These are phyloP conservation scores for Hyperoplus immaculatus DNA, from an alignment of 2,797 vertebrate genomes.

Conservation along the genomic window DNA sequence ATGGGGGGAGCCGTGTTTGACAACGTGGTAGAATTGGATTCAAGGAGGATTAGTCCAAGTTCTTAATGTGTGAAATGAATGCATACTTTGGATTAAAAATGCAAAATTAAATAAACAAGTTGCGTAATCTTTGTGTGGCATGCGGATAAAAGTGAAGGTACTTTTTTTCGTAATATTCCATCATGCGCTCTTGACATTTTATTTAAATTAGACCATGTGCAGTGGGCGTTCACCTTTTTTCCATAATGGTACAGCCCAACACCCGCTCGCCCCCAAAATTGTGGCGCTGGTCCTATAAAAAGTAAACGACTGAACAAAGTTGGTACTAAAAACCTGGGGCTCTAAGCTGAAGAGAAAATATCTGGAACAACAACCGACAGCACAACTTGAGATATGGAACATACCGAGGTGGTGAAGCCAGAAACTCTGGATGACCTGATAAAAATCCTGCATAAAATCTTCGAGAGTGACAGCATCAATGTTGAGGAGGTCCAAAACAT, in stretches of 20 bases:
- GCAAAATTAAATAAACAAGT: not conserved
- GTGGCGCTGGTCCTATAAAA: conserved; percentile 70
- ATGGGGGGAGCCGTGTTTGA: conserved; percentile 50
- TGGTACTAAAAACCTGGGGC: conserved; percentile 10
- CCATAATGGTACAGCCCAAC: conserved; percentile 81
- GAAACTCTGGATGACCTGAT: conserved; percentile 89
- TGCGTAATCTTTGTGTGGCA: accelerated
- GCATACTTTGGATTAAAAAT: not conserved
- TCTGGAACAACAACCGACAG: not conserved
- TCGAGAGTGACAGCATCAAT: conserved; percentile 88
- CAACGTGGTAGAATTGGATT: conserved; percentile 76
- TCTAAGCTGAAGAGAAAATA: not conserved
- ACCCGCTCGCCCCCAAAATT: conserved; percentile 64
- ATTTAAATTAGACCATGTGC: conserved; percentile 3
- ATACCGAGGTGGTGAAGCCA: conserved; percentile 88
- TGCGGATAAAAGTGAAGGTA: not conserved
- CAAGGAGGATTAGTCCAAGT: conserved; percentile 76
- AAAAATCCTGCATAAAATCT: conserved; percentile 88
- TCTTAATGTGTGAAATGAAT: conserved; percentile 30
- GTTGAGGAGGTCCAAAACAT: conserved; percentile 92
- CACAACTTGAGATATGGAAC: conserved; percentile 82
- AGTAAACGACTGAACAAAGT: conserved; percentile 36
- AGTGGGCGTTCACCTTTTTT: conserved; percentile 46
- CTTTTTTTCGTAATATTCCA: not conserved
- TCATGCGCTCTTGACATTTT: not conserved